Evolutionary conservation across 2,113 vertebrate species (phyloP), one percentile per base, ranked within the genome.

Genomic region (Notiomystis cincta): DNA sequence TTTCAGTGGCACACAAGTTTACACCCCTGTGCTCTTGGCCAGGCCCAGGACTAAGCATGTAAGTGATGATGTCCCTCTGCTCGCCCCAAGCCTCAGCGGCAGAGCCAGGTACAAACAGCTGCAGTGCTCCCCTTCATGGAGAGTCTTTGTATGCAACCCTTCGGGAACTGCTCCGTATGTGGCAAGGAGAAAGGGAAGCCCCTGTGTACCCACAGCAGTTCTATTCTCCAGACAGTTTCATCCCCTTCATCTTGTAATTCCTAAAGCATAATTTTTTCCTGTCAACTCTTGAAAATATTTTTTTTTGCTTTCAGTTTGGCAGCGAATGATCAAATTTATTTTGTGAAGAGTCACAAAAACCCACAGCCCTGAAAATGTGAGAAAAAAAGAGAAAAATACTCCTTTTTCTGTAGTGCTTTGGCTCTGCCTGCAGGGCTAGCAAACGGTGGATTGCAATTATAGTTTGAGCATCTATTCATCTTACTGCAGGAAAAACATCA

Each of bases 401-500:
- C 22, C 10, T 14, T 22, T 56, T 80, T 60, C 69, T 62, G 33
- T 47, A 81, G 61, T 0, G 9, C 14, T 17, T 28, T 56, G n/a
- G 60, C 60, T 90, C 80, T 96, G 89, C 65, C 45, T 80, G 44
- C 35, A 71, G 67, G 37, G 33, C 61, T 86, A 84, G 67, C 53
- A 93, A 82, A 76, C 1, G 0, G 69, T 10, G 3, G 53, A 38
- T 33, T 82, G 86, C 77, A 95, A 84, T 89, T 84, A 83, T 4
- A 64, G 53, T 42, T 65, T 65, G 87, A 79, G 45, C 20, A 67
- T 50, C 70, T 80, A 87, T 65, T 93, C 16, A 65, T 87, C 90
- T 94, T 53, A 93, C 50, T 84, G 80, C 69, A 92, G 57, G 57
- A 81, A 95, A 93, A 94, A 31, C 72, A 94, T 48, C 79, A 83